These are phyloP conservation scores for Genyomyrus donnyi DNA, from an alignment of 2,113 vertebrate genomes.

Conservation along the genomic window DNA sequence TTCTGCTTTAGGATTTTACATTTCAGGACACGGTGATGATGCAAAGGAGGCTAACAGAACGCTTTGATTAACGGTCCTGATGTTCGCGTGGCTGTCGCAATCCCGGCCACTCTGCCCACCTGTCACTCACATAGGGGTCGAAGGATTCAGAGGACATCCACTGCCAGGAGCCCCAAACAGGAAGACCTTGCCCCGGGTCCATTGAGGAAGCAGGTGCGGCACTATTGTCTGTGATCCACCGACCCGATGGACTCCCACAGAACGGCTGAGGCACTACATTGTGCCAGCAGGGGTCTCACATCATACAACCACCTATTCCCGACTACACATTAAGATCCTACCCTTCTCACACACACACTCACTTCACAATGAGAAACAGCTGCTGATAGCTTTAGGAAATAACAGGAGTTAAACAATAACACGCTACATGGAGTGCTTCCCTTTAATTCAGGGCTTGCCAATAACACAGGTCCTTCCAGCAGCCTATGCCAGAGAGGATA, in stretches of 20 bases:
- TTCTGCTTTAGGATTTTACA: background rate
- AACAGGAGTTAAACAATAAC: slow-evolving; percentile 45
- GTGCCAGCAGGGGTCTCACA: slow-evolving; percentile 17
- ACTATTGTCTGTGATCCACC: slow-evolving; percentile 63
- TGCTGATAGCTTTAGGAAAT: slow-evolving; percentile 51
- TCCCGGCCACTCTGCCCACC: background rate
- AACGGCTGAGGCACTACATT: slow-evolving; percentile 30
- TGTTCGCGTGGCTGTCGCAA: accelerated
- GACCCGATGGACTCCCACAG: slow-evolving; percentile 58
- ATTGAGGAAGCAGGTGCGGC: slow-evolving; percentile 66
- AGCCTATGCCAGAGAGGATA: slow-evolving; percentile 18
- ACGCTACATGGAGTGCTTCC: slow-evolving; percentile 43
- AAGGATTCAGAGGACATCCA: slow-evolving; percentile 23
- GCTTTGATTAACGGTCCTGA: background rate
- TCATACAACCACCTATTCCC: slow-evolving; percentile 36
- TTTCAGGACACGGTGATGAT: background rate
- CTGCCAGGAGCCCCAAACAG: slow-evolving; percentile 57
- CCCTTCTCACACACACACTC: slow-evolving; percentile 1
- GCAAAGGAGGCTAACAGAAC: background rate
- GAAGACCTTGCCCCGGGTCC: slow-evolving; percentile 49
- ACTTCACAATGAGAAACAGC: slow-evolving; percentile 36
- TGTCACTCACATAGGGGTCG: background rate
- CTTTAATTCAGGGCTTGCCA: slow-evolving; percentile 34
- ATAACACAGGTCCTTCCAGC: background rate
- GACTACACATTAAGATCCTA: slow-evolving; percentile 15